phyloP scores from a whole-genome alignment of 1,140 invertebrate species.

The Nomia melanderi region DNA sequence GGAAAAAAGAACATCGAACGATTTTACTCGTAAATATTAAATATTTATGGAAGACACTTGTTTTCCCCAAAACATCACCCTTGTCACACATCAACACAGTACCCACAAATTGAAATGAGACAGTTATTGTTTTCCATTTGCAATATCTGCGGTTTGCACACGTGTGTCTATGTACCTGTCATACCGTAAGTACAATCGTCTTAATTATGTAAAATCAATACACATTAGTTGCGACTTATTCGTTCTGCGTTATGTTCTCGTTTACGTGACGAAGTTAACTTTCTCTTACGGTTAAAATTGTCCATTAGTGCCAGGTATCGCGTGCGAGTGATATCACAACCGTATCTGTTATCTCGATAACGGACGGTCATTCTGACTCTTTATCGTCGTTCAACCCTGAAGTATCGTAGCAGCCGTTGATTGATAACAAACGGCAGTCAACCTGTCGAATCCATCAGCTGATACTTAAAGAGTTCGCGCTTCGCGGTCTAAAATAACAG shows the following conservation, averaged over 20 bases:
- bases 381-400: constrained; percentile 16
- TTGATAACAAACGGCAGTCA: constrained; percentile 16
- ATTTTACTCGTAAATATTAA: constrained; percentile 26
- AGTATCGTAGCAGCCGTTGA: constrained; percentile 19
- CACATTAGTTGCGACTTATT: constrained; percentile 21
- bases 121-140: not conserved
- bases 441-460: constrained; percentile 7
- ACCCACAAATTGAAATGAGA: constrained; percentile 8
- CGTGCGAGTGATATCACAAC: constrained; percentile 26
- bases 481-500: not conserved
- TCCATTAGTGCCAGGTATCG: constrained; percentile 7
- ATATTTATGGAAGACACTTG: constrained; percentile 46
- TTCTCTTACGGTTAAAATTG: not conserved
- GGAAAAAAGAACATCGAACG: constrained; percentile 8
- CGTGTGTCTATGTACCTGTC: not conserved
- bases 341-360: constrained; percentile 6
- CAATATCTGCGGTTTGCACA: constrained; percentile 6
- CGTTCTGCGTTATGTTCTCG: not conserved
- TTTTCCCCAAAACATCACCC: constrained; percentile 35
- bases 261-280: not conserved
- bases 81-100: constrained; percentile 29
- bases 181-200: constrained; percentile 22
- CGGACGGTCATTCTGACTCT: constrained; percentile 34
- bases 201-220: constrained; percentile 8
- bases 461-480: not conserved